phyloP scores from a whole-genome alignment of 1,140 invertebrate genomes.

The Belonocnema kinseyi region DNA sequence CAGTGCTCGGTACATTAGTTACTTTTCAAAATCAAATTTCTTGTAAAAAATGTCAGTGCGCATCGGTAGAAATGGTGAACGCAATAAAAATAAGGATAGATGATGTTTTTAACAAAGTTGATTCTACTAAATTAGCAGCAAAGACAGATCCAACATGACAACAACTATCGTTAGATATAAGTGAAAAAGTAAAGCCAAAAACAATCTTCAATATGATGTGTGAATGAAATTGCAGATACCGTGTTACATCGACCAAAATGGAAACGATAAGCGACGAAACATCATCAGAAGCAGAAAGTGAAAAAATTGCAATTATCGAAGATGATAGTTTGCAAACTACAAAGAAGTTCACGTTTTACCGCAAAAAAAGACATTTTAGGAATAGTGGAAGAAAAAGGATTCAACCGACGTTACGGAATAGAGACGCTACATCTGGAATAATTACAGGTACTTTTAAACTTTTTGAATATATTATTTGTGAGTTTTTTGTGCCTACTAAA shows the following conservation, averaged over 20 bases:
- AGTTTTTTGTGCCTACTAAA: too few relatives aligned
- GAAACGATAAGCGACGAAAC: background rate
- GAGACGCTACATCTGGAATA: too few relatives aligned
- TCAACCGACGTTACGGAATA: too few relatives aligned
- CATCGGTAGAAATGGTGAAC: background rate
- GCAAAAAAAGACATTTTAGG: too few relatives aligned
- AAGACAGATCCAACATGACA: background rate
- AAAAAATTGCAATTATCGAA: background rate
- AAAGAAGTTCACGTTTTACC: too few relatives aligned
- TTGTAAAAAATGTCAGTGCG: too few relatives aligned
- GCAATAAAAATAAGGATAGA: background rate
- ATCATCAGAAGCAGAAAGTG: background rate
- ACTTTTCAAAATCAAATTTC: too few relatives aligned
- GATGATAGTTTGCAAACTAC: too few relatives aligned
- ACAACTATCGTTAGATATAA: background rate
- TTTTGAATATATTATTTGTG: too few relatives aligned
- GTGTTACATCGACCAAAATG: background rate
- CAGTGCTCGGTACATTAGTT: too few relatives aligned
- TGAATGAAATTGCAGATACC: background rate
- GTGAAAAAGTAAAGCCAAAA: background rate
- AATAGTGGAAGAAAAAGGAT: too few relatives aligned
- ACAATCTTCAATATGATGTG: slow-evolving; percentile 3
- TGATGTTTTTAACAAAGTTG: background rate
- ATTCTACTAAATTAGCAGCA: background rate
- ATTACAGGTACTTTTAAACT: too few relatives aligned